Percentiles rank a stretch among this genome's conserved stretches.
Conservation (phyloP, 2,888 invertebrate species). For the Melangyna quadrimaculata region DNA sequence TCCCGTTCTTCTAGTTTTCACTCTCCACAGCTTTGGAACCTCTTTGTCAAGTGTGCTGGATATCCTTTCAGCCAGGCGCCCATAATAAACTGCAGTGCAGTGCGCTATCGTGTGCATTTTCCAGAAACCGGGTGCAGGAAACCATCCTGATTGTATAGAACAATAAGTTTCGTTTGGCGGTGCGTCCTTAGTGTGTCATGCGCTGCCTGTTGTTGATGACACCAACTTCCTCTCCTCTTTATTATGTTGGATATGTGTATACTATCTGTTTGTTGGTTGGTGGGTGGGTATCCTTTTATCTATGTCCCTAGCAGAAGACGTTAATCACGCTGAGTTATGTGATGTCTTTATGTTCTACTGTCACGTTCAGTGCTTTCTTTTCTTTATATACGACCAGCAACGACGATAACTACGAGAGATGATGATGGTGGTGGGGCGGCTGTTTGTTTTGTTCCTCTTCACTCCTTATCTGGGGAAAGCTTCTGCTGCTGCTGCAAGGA, state of each 20-base stretch:
- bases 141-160: constrained; percentile 55
- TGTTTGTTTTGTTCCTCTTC: constrained; percentile 42
- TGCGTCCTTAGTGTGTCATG: constrained; percentile 69
- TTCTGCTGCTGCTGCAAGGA: constrained; percentile 22
- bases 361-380: constrained; percentile 71
- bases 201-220: constrained; percentile 68
- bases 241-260: constrained; percentile 16
- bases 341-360: constrained; percentile 78
- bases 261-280: background rate
- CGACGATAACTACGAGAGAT: background rate
- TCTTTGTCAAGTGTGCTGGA: constrained; percentile 60
- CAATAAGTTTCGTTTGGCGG: constrained; percentile 66
- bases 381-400: constrained; percentile 12
- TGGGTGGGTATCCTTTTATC: constrained; percentile 58
- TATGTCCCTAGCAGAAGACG: constrained; percentile 75
- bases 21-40: constrained; percentile 10
- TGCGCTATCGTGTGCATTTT: constrained; percentile 56
- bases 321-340: constrained; percentile 81
- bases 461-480: constrained; percentile 11
- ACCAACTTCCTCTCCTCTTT: constrained; percentile 49
- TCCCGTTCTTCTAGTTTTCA: background rate
- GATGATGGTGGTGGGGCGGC: constrained; percentile 1
- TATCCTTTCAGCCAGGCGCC: constrained; percentile 66
- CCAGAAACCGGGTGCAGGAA: constrained; percentile 62
- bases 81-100: constrained; percentile 69